Conservation (phyloP, 2,113 vertebrate genomes). For the Oreochromis aureus region DNA sequence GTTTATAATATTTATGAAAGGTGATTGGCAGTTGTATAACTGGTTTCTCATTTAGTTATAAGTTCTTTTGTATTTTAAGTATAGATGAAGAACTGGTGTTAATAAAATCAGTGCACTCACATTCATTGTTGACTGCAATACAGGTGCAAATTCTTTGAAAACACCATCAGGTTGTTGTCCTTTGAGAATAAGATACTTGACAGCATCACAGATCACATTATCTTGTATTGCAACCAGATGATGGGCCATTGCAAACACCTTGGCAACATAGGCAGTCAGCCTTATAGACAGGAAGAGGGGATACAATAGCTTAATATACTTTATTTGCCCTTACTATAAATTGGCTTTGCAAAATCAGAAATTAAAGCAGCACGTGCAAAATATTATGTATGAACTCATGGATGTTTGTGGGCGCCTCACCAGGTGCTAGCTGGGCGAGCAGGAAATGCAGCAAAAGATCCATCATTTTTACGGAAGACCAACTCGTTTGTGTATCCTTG, state of each 20-base stretch:
- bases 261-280: conserved; percentile 87
- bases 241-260: conserved; percentile 80
- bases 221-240: conserved; percentile 59
- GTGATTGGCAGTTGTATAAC: background rate
- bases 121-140: conserved; percentile 70
- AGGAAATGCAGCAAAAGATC: conserved; percentile 34
- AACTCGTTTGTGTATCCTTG: conserved; percentile 37
- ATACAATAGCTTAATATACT: background rate
- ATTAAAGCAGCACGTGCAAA: rapidly evolving
- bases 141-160: conserved; percentile 73
- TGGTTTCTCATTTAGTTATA: background rate
- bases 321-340: background rate
- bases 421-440: rapidly evolving
- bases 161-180: conserved; percentile 76
- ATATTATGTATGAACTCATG: rapidly evolving
- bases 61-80: rapidly evolving
- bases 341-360: rapidly evolving
- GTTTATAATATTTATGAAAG: background rate
- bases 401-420: background rate
- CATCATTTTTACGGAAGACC: conserved; percentile 32
- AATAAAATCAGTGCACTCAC: conserved; percentile 61
- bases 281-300: background rate
- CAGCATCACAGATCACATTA: conserved; percentile 72
- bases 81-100: background rate
- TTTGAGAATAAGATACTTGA: conserved; percentile 82